Base-by-base conservation (phyloP, 2,113 vertebrate species). In the Scomber colias region DNA sequence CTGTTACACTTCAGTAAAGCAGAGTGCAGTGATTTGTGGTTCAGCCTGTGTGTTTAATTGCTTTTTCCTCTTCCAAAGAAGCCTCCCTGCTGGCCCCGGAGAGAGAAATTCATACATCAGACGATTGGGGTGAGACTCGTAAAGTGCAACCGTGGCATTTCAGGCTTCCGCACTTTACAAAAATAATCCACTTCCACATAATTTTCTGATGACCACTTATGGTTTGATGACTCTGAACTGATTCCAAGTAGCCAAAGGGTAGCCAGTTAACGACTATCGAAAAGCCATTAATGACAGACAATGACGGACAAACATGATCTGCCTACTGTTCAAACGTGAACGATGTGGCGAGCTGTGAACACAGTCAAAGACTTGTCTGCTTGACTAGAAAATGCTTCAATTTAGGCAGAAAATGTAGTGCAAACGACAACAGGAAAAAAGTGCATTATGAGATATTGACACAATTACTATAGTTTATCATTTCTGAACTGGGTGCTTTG, bases 1-100 rank as follows among this genome's bases (percentile, higher is more conserved):
- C 64, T 64, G 66, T 67, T 63, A 59, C 66, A 79, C 84, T 85
- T 59, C 75, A 75, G 66, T 77, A 56, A 54, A 69, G 72, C 78
- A 46, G 13, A n/a, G 59, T 16, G 19, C 81, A 65, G 67, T 71
- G 70, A 82, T 75, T 73, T 64, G 24, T 3, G 68, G 27, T 77
- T 86, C 75, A 65, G 78, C 67, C 61, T n/a, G 67, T 74, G 66
- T 77, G 72, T 85, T 92, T 90, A 89, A 90, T 89, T 90, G 85
- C 85, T 89, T 82, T 68, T 82, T 68, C 13, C 51, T n/a, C 71
- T 85, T 86, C 76, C 83, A 83, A 27, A 77, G 79, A 77, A 60
- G 82, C 65, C 17, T 85, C 85, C 87, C 81, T 19, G 78, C 83
- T 86, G 80, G 69, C 63, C 16, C 16, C 65, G 61, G 44, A 56